Evolutionary conservation across 2,113 vertebrate species (phyloP).

Genomic region (Bubo scandiacus): DNA sequence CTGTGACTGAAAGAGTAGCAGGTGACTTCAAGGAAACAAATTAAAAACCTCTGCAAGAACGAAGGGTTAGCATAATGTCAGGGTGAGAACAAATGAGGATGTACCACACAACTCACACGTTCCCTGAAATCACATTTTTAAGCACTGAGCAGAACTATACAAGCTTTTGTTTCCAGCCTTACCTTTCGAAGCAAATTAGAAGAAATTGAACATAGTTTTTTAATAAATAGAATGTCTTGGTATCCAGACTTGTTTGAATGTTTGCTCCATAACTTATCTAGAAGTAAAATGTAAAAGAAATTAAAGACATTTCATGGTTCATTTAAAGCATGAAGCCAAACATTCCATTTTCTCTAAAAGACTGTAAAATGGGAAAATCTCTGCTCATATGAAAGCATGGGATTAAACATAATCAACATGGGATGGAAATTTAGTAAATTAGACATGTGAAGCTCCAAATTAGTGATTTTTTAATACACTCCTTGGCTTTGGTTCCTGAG

Average conservation of each 20-base stretch:
- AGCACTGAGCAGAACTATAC: not conserved
- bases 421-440: not conserved
- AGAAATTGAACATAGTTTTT: not conserved
- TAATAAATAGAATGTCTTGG: not conserved
- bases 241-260: not conserved
- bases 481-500: not conserved
- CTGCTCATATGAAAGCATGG: not conserved
- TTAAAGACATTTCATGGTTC: not conserved
- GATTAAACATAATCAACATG: not conserved
- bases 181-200: not conserved
- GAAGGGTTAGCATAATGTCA: not conserved
- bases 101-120: not conserved
- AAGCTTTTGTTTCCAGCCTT: not conserved
- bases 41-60: not conserved
- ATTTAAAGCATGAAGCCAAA: not conserved
- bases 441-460: not conserved
- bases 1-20: not conserved
- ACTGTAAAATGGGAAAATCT: not conserved
- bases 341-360: not conserved
- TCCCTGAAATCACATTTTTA: not conserved
- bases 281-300: not conserved
- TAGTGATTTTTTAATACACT: not conserved
- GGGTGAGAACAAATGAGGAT: not conserved
- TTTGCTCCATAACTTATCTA: not conserved
- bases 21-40: not conserved